These are phyloP conservation scores for Eleutherodactylus coqui DNA, from an alignment of 2,797 vertebrate genomes.

Conservation along the genomic window DNA sequence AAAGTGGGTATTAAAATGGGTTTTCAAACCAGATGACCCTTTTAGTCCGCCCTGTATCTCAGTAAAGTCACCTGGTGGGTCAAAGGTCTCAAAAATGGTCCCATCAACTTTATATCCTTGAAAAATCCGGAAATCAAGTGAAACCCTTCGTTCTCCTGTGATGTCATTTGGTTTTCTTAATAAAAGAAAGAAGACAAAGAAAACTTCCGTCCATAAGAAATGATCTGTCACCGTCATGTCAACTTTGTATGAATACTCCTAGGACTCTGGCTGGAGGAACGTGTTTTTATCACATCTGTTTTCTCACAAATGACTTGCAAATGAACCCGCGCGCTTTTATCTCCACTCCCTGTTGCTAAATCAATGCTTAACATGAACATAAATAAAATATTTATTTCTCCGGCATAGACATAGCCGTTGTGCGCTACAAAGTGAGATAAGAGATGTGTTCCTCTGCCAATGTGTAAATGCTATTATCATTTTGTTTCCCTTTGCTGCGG, in stretches of 20 bases:
- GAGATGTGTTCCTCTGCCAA: conserved; percentile 16
- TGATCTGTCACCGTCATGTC: not conserved
- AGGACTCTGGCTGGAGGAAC: conserved; percentile 33
- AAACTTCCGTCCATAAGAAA: not conserved
- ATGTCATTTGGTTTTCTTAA: not conserved
- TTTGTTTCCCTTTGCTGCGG: conserved; percentile 35
- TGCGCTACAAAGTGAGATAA: conserved; percentile 4
- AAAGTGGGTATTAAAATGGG: too few relatives aligned
- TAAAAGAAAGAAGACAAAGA: conserved; percentile 4
- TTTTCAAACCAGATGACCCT: too few relatives aligned
- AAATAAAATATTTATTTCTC: conserved; percentile 50
- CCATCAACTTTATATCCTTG: too few relatives aligned
- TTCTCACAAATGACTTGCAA: conserved; percentile 44
- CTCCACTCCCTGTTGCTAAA: conserved; percentile 42
- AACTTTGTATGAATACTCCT: conserved; percentile 1
- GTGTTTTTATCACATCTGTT: conserved; percentile 47
- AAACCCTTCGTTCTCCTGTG: not conserved
- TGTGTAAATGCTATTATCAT: conserved; percentile 22
- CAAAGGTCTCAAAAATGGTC: not conserved
- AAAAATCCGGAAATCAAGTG: not conserved
- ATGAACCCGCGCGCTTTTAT: conserved; percentile 50
- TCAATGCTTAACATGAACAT: conserved; percentile 43
- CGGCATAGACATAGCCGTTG: not conserved
- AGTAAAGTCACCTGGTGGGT: too few relatives aligned
- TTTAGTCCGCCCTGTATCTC: not conserved